Evolutionary conservation across 2,113 vertebrate genomes (phyloP), one percentile per base, ranked within the genome.

Genomic region (Microcebus jonahi): DNA sequence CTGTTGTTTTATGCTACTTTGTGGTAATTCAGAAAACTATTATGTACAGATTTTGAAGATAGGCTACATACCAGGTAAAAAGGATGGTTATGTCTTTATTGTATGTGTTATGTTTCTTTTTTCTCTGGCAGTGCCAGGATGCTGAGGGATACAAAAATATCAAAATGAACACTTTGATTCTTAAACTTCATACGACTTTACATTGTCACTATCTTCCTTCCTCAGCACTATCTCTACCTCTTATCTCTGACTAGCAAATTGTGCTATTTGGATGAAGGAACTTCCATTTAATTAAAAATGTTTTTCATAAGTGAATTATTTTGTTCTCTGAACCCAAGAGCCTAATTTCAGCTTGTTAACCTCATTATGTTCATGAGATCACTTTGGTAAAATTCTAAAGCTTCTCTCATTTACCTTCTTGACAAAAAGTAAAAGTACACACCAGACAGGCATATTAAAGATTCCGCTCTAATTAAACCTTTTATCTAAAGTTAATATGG

Each of bases 301-400:
- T 13, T 53, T 93, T 95, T 92, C 5, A 31, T 94, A 96, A 31
- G 48, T 36, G 29, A 94, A 59, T 91, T 93, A 0, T 90, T 92
- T 98, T 92, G 90, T 94, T 91, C 84, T 71, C 88, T 79, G 88
- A 95, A 13, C 77, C 71, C 7, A 9, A 88, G 87, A 97, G 76
- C 6, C 55, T 73, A 94, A 90, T 97, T 97, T 96, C 55, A 96
- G 84, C 63, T 98, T 42, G 23, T 96, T 96, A 97, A 34, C 70
- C 92, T 97, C 71, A 96, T 81, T 97, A 36, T 82, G 9, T 94
- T 96, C n/a, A 6, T 70, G 57, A 92, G 48, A 85, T 81, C 87
- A 91, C 55, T 85, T 31, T 55, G 79, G 75, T 91, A 90, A 96
- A 96, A 94, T 63, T 90, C 71, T 67, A 94, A 91, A 96, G 45